Percentiles rank a stretch among this genome's conserved stretches.
Conservation (phyloP, 2,888 invertebrate species). For the Formica aserva region DNA sequence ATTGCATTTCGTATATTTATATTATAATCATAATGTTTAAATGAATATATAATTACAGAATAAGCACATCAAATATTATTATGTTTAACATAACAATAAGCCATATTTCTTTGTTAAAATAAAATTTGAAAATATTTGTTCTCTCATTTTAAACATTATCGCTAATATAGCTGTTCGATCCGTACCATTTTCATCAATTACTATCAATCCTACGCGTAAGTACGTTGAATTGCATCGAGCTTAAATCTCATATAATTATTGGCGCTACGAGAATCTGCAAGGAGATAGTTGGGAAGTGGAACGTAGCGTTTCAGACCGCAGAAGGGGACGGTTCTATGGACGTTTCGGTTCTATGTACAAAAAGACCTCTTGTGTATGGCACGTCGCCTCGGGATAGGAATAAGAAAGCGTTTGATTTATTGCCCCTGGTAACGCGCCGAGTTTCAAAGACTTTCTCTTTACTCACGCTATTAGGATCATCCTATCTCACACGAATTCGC, state of each 20-base stretch:
- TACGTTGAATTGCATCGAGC: background rate
- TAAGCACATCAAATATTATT: background rate
- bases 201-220: background rate
- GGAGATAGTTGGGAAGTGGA: slow-evolving; percentile 3
- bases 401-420: slow-evolving; percentile 59
- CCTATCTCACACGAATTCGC: slow-evolving; percentile 34
- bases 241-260: background rate
- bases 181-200: slow-evolving; percentile 5
- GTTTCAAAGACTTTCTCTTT: slow-evolving; percentile 30
- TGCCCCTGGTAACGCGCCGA: slow-evolving; percentile 14
- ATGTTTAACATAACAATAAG: background rate
- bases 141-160: background rate
- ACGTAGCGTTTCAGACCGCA: background rate
- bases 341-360: slow-evolving; percentile 31
- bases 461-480: slow-evolving; percentile 25
- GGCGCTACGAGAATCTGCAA: background rate
- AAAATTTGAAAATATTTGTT: background rate
- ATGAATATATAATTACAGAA: background rate
- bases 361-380: slow-evolving; percentile 36
- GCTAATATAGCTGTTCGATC: background rate
- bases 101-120: background rate
- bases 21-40: background rate
- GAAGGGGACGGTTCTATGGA: background rate
- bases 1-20: background rate
- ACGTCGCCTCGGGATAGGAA: slow-evolving; percentile 50